phyloP scores from a whole-genome alignment of 2,797 vertebrate genomes.

The Sphenodon punctatus region DNA sequence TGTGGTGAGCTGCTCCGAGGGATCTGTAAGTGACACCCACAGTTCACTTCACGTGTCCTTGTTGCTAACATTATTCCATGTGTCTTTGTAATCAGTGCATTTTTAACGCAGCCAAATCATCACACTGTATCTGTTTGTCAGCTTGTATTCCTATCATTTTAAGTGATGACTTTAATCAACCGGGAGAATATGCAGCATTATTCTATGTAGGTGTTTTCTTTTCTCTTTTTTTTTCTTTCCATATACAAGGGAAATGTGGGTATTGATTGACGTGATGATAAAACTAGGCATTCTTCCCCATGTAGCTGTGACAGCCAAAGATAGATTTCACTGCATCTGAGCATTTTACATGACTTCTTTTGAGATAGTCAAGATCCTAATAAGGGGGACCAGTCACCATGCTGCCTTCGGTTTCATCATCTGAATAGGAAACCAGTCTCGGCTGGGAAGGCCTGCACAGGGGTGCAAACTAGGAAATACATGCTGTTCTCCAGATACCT shows the following conservation, averaged over 20 bases:
- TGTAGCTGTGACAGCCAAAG: no score
- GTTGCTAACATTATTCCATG: neutral
- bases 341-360: neutral
- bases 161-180: no score
- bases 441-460: neutral
- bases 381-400: neutral
- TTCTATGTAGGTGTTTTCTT: no score
- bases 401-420: neutral
- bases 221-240: no score
- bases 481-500: neutral
- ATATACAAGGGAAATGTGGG: no score
- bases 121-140: no score
- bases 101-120: neutral
- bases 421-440: neutral
- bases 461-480: no score
- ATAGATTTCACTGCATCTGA: no score
- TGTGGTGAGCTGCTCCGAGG: conserved; percentile 83
- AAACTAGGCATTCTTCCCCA: no score
- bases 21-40: conserved; percentile 76
- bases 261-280: neutral
- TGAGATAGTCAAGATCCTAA: neutral
- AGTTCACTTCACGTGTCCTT: neutral
- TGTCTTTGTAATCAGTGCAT: neutral
- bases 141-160: no score
- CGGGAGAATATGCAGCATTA: no score